These are phyloP conservation scores for Pantala flavescens DNA, from an alignment of 1,140 invertebrate genomes.

Conservation along the genomic window DNA sequence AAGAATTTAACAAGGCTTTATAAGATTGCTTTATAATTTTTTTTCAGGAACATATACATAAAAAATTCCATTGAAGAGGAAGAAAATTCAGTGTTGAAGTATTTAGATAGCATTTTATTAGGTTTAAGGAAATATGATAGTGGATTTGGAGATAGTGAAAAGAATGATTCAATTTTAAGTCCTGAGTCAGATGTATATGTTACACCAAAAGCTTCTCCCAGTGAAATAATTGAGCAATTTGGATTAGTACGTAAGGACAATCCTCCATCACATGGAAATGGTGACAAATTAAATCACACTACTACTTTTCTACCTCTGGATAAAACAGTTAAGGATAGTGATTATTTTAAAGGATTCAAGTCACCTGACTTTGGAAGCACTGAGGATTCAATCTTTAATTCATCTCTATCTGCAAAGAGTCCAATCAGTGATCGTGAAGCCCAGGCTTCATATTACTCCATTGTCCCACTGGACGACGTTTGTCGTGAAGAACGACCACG, in stretches of 20 bases:
- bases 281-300: neutral
- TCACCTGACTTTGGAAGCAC: neutral
- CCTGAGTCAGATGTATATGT: slow-evolving; percentile 20
- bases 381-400: neutral
- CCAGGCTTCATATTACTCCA: slow-evolving; percentile 24
- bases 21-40: neutral
- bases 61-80: slow-evolving; percentile 16
- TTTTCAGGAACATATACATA: slow-evolving; percentile 19
- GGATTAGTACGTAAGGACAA: neutral
- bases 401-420: neutral
- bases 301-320: neutral
- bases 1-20: neutral
- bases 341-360: neutral
- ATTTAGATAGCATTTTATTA: slow-evolving; percentile 5
- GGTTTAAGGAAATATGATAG: neutral
- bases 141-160: neutral
- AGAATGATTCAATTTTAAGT: slow-evolving; percentile 15
- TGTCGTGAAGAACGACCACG: neutral
- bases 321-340: neutral
- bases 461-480: slow-evolving; percentile 26
- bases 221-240: slow-evolving; percentile 15
- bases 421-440: slow-evolving; percentile 10
- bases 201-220: slow-evolving; percentile 18
- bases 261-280: slow-evolving; percentile 16
- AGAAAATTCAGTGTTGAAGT: slow-evolving; percentile 16